Base-by-base conservation (phyloP, 2,113 vertebrate genomes). In the Xyrauchen texanus region DNA sequence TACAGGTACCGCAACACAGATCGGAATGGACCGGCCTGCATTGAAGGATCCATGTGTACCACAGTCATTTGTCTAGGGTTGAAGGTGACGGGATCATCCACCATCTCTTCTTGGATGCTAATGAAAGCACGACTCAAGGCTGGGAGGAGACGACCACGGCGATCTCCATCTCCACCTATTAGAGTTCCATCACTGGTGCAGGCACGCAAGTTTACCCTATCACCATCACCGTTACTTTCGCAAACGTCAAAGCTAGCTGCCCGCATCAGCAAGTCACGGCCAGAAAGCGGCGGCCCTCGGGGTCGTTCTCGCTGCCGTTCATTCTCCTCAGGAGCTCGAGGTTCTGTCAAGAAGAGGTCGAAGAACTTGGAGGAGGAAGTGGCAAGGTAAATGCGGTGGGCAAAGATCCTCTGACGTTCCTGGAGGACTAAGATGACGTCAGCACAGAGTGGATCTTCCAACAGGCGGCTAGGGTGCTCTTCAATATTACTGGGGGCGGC, bases 291-390 rank as follows among this genome's bases (percentile, higher is more conserved):
- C 67, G 94, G 82, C 77, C 94, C 7, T 77, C 49, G 81, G 90
- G 3, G 7, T 0, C 6, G 68, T 34, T 34, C 21, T 34, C 21
- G 21, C n/a, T 80, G 72, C 85, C 85, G 81, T 87, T 95, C 81
- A 10, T 6, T 9, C 85, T 82, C 89, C 89, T 91, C 91, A 45
- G 86, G 85, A 8, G 46, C 69, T 11, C 93, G 95, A 69, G 95
- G 93, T 87, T 98, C 96, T 93, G 97, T 95, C 75, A 96, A 93
- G 85, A 99, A 99, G 84, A 99, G 94, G 93, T 99, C 98, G 3
- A 96, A 99, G 86, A 99, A 99, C 87, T 99, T 99, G 81, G 98
- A 99, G 83, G 98, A 99, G 88, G 98, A 95, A 42, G 97, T 99
- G 82, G 98, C 95, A 92, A 99, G 93, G 93, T 98, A 99, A 90